Percentiles rank a stretch among this genome's conserved stretches.
Conservation (phyloP, 2,113 vertebrate genomes). For the Ictalurus furcatus region DNA sequence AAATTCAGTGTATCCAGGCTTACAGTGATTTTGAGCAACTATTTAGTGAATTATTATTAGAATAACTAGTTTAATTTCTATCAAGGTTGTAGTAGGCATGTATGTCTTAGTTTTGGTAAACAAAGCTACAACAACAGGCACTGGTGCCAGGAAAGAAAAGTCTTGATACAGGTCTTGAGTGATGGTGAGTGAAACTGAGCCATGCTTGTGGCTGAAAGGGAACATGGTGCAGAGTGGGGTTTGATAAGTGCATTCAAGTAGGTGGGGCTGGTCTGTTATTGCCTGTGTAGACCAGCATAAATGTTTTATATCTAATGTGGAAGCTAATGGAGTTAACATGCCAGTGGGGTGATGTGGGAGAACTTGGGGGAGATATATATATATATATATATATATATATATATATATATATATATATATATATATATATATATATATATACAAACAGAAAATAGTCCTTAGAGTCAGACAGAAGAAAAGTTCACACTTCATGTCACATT, state of each 20-base stretch:
- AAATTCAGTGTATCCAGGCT: background rate
- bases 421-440: too few species aligned
- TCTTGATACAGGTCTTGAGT: background rate
- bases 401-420: too few species aligned
- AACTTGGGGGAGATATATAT: background rate
- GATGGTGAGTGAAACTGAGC: background rate
- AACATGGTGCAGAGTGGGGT: background rate
- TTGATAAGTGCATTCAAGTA: background rate
- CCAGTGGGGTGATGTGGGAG: background rate
- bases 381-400: too few species aligned
- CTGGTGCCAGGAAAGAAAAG: background rate
- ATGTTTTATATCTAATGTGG: conserved; percentile 1
- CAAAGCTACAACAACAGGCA: background rate
- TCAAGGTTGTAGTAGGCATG: background rate
- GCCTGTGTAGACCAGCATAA: background rate
- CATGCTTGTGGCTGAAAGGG: background rate
- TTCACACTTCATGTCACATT: background rate
- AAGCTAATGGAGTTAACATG: background rate
- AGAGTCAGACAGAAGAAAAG: background rate
- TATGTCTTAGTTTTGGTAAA: background rate
- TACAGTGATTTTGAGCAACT: background rate
- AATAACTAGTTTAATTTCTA: background rate
- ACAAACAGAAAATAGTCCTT: background rate
- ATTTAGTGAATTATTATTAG: background rate
- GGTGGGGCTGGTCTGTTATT: background rate